Evolutionary conservation across 2,888 invertebrate species (phyloP), one percentile per base, ranked within the genome.

Genomic region (Meta bourneti): DNA sequence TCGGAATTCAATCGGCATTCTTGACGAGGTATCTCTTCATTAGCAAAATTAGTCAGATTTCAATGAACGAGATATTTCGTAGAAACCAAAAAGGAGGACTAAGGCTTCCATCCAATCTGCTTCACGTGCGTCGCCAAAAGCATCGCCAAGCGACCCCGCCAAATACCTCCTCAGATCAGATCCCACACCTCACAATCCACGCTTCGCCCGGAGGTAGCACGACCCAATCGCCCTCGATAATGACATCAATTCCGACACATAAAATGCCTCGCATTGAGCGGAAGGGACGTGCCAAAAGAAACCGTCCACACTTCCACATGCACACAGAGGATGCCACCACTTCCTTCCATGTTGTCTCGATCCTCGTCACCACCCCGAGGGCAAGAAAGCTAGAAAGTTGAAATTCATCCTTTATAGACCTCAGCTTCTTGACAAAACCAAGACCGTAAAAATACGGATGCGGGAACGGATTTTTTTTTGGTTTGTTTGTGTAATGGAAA

Each of bases 201-300:
- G 34, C 34, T 34, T 34, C 34, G 34, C 34, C 77, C n/a, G 34
- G 0, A 20, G 20, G 77, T 49, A 51, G 48, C 77, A 77, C 77
- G 16, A 16, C 51, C 13, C 77, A 77, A 77, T 51, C 48, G 49
- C 49, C 13, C 16, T 51, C n/a, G 49, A 77, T 77, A 77, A 77
- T 77, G 77, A 77, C 51, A 77, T 77, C 77, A 77, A 77, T 77
- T 77, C 77, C n/a, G 51, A 19, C 13, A 16, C 77, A 77, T 77
- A 77, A 77, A 77, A 77, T 49, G 77, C 16, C 49, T 77, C 77
- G n/a, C 51, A 49, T 7, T 13, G 49, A 7, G 13, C 7, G 51
- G 51, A 77, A 49, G 16, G 16, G 9, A 13, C 49, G 7, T n/a
- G n/a, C 51, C 48, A 7, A 74, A 19, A 74, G 11, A 77, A 49